Evolutionary conservation across 1,140 invertebrate species (phyloP).

Genomic region (Scaptomyza pallida): DNA sequence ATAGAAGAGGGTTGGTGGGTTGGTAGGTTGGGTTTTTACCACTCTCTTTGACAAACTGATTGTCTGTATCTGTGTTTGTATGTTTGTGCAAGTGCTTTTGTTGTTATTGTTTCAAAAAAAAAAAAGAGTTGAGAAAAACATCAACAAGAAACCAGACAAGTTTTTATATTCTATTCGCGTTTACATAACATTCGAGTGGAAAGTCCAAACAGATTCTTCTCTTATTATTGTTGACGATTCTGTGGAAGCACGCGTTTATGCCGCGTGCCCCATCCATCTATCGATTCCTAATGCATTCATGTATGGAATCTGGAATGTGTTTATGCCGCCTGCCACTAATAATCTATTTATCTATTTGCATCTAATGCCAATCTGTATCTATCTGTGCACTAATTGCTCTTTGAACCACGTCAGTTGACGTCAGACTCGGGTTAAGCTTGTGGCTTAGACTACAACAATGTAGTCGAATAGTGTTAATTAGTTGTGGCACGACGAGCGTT

Average conservation of each 20-base stretch:
- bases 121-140: conserved; percentile 39
- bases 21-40: conserved; percentile 49
- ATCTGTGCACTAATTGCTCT: conserved; percentile 62
- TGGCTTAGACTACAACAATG: conserved; percentile 10
- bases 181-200: conserved; percentile 4
- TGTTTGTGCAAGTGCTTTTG: conserved; percentile 70
- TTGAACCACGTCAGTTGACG: conserved; percentile 61
- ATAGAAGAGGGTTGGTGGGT: no score
- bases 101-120: no score
- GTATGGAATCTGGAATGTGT: conserved; percentile 29
- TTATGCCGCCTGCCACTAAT: conserved; percentile 32
- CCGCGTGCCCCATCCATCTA: conserved; percentile 3
- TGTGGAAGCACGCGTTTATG: conserved; percentile 8
- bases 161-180: no score
- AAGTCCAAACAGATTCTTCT: conserved; percentile 19
- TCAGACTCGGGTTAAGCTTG: conserved; percentile 36
- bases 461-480: conserved; percentile 62
- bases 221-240: not conserved
- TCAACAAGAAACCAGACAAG: conserved; percentile 2
- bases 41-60: conserved; percentile 9
- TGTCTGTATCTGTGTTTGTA: not conserved
- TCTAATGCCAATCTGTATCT: no score
- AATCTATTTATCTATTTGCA: conserved; percentile 46
- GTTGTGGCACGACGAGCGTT: conserved; percentile 51
- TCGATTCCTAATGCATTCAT: not conserved